phyloP scores from a whole-genome alignment of 2,113 vertebrate species.

The Notechis scutatus region DNA sequence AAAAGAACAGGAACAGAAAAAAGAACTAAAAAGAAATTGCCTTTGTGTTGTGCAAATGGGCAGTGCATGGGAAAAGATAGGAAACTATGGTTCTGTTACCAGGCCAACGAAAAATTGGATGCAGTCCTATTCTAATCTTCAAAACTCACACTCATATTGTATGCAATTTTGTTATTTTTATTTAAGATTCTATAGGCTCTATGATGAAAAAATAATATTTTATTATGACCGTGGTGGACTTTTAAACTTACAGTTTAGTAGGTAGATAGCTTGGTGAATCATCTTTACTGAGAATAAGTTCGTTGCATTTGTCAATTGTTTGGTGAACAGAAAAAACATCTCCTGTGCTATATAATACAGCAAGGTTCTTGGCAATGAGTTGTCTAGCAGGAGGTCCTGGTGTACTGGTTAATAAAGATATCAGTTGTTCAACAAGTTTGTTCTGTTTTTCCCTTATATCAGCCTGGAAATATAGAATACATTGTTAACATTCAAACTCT shows the following conservation, averaged over 20 bases:
- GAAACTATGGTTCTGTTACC: background rate
- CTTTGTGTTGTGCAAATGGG: background rate
- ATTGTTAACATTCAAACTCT: conserved; percentile 5
- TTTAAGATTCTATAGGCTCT: background rate
- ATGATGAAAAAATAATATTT: background rate
- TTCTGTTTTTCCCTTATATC: conserved; percentile 86
- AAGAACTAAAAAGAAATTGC: background rate
- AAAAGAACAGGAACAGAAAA: background rate
- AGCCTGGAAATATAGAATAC: conserved; percentile 66
- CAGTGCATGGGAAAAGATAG: background rate
- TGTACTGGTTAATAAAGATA: conserved; percentile 77
- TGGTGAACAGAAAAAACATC: conserved; percentile 83
- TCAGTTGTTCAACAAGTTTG: conserved; percentile 82
- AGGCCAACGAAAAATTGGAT: background rate
- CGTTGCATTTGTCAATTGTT: conserved; percentile 89
- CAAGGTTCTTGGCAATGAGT: conserved; percentile 84
- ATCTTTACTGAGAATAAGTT: conserved; percentile 92
- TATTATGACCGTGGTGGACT: background rate
- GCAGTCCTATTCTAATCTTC: background rate
- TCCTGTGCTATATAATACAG: conserved; percentile 82
- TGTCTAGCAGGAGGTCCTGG: conserved; percentile 87
- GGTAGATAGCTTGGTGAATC: conserved; percentile 93
- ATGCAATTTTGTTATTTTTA: background rate
- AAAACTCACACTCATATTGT: background rate
- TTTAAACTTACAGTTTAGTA: conserved; percentile 85